phyloP scores from a whole-genome alignment of 2,113 vertebrate species.

The Leucosticte australis region DNA sequence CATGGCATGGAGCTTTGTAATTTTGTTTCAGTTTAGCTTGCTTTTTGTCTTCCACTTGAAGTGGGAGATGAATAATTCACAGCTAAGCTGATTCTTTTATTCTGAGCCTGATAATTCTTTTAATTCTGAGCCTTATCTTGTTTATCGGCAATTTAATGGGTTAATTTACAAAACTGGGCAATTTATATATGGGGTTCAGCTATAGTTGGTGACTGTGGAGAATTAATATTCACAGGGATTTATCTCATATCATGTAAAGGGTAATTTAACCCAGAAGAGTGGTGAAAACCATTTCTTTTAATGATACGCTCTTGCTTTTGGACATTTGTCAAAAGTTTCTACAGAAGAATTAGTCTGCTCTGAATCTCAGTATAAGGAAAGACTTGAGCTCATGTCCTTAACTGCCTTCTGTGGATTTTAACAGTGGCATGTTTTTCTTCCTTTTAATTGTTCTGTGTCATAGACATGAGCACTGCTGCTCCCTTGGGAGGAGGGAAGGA shows the following conservation, averaged over 20 bases:
- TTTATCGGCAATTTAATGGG: not conserved
- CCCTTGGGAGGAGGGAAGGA: constrained; percentile 86
- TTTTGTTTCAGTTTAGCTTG: not conserved
- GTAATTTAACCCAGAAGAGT: not conserved
- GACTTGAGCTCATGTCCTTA: not conserved
- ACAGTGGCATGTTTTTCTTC: not conserved
- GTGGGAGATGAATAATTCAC: not conserved
- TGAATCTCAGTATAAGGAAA: not conserved
- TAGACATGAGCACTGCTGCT: constrained; percentile 86
- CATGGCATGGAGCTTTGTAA: not conserved
- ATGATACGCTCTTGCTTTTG: not conserved
- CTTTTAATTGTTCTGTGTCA: not conserved
- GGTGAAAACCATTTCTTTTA: not conserved
- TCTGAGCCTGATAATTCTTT: not conserved
- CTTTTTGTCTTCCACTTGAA: not conserved
- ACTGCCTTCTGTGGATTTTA: not conserved
- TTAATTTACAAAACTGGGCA: not conserved
- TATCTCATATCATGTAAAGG: not conserved
- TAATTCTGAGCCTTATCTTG: not conserved
- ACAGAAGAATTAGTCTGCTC: not conserved
- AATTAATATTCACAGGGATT: not conserved
- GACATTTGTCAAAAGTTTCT: not conserved
- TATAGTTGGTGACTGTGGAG: not conserved
- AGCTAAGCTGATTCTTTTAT: not conserved
- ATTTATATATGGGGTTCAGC: not conserved